phyloP scores from a whole-genome alignment of 2,113 vertebrate species.

The Colistium nudipinnis region DNA sequence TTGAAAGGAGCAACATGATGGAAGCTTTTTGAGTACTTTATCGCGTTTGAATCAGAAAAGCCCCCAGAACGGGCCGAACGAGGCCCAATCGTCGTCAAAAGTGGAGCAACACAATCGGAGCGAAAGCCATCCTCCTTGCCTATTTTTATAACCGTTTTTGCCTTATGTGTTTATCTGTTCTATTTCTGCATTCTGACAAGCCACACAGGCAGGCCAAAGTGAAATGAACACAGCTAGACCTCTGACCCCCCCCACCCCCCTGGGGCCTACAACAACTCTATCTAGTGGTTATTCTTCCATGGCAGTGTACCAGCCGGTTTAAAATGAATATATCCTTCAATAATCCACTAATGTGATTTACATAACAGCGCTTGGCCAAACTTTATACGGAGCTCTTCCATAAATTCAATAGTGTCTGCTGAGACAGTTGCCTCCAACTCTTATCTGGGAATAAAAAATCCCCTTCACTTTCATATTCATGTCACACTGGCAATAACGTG shows the following conservation, averaged over 20 bases:
- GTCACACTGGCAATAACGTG: too few species aligned
- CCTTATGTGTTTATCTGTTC: conserved; percentile 63
- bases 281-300: conserved; percentile 31
- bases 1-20: neutral
- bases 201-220: conserved; percentile 18
- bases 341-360: neutral
- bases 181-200: conserved; percentile 58
- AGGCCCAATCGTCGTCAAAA: conserved; percentile 7
- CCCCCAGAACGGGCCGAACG: neutral
- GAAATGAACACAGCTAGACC: conserved; percentile 15
- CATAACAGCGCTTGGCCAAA: neutral
- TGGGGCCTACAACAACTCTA: conserved; percentile 28
- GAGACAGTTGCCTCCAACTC: neutral
- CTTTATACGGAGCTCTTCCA: neutral
- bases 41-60: conserved; percentile 26
- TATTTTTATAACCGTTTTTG: conserved; percentile 56
- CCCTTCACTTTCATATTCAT: neutral
- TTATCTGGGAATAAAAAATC: neutral
- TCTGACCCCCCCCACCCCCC: neutral
- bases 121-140: conserved; percentile 17
- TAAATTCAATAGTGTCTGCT: neutral
- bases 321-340: conserved; percentile 36
- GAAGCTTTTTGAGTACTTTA: conserved; percentile 1
- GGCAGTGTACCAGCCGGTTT: neutral
- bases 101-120: conserved; percentile 30